These are phyloP conservation scores for Sphaeramia orbicularis DNA, from an alignment of 2,797 vertebrate genomes.

Conservation along the genomic window DNA sequence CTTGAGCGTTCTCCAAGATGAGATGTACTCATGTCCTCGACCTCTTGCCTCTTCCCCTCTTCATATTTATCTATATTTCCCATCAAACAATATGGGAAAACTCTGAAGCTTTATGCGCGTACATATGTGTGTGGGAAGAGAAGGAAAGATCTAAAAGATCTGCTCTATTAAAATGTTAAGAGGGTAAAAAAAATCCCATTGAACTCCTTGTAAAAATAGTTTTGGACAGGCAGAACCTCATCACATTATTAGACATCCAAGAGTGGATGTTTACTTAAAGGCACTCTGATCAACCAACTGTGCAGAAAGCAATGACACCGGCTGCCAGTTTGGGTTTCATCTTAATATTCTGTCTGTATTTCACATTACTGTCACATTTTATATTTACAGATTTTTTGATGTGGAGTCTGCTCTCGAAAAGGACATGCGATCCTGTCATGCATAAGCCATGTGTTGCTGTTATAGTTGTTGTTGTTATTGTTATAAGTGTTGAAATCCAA, in stretches of 20 bases:
- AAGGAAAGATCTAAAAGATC: constrained; percentile 36
- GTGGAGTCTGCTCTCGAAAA: constrained; percentile 43
- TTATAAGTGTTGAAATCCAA: constrained; percentile 43
- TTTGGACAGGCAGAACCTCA: constrained; percentile 11
- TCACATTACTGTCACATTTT: constrained; percentile 16
- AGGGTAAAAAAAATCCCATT: constrained; percentile 26
- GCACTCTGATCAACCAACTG: not conserved
- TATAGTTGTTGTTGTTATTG: constrained; percentile 38
- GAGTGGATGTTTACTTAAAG: constrained; percentile 25
- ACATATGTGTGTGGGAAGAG: constrained; percentile 23
- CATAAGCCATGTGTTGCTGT: constrained; percentile 45
- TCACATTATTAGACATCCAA: constrained; percentile 21
- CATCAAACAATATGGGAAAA: constrained; percentile 46
- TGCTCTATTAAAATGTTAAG: constrained; percentile 39
- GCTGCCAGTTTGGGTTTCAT: not conserved
- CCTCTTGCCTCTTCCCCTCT: constrained; percentile 61
- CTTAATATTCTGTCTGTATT: constrained; percentile 22
- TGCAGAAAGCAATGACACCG: constrained; percentile 11
- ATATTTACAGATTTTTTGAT: constrained; percentile 21
- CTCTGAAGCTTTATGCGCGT: constrained; percentile 22
- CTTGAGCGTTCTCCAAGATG: constrained; percentile 66
- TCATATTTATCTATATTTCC: constrained; percentile 62
- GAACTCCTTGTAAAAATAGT: constrained; percentile 51
- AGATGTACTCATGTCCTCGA: constrained; percentile 76
- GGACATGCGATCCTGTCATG: not conserved